Percentiles rank a stretch among this genome's conserved stretches.
phyloP scores from a whole-genome alignment of 2,797 vertebrate genomes.

The Falco rusticolus region DNA sequence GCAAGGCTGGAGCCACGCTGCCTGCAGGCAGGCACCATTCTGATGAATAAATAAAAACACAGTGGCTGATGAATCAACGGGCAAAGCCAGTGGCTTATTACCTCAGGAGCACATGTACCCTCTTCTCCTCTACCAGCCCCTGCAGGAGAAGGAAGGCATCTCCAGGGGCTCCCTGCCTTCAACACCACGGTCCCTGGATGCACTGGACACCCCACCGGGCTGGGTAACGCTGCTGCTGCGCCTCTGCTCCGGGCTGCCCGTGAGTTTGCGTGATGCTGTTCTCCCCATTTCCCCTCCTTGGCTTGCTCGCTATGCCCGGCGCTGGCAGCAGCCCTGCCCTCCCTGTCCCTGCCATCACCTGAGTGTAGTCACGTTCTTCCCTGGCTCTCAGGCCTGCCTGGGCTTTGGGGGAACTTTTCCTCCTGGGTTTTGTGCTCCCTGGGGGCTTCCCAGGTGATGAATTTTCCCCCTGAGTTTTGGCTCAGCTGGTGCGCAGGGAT shows the following conservation, averaged over 20 bases:
- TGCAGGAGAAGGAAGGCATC: neutral
- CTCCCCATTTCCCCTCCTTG: neutral
- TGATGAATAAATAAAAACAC: neutral
- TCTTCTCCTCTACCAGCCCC: neutral
- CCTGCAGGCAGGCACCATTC: neutral
- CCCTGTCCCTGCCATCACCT: accelerated
- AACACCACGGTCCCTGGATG: too few species aligned
- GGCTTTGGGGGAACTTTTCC: neutral
- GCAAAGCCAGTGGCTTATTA: neutral
- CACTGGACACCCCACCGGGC: neutral
- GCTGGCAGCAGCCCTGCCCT: neutral
- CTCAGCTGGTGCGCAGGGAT: neutral
- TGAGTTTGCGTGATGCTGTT: neutral
- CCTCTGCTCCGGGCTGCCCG: neutral
- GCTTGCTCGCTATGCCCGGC: neutral
- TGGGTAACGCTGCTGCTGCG: neutral
- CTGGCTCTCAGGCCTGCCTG: neutral
- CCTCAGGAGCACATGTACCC: accelerated
- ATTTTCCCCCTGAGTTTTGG: neutral
- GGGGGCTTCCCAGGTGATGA: neutral
- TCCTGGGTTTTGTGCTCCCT: neutral
- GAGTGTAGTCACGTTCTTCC: neutral
- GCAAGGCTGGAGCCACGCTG: neutral
- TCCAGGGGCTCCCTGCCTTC: neutral
- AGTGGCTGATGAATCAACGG: neutral